Evolutionary conservation across 1,140 invertebrate species (phyloP), one percentile per base, ranked within the genome.

Genomic region (Venturia canescens): DNA sequence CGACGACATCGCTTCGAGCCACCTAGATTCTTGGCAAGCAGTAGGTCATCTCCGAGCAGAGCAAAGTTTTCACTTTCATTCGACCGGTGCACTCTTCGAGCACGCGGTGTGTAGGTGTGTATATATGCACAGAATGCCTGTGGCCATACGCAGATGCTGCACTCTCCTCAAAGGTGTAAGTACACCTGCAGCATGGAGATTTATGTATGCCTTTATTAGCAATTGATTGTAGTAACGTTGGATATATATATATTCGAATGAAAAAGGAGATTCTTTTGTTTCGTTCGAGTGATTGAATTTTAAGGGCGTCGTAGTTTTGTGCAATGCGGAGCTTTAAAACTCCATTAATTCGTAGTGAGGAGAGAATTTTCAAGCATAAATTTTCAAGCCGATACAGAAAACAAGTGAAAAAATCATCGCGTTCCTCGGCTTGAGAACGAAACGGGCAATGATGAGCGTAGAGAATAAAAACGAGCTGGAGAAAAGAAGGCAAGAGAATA

Each of bases 41-140:
- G 90, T 90, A 90, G 90, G 91, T 91, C 91, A 91, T 90, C 83
- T 81, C 84, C 85, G 84, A 86, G 84, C 83, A 85, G 83, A 88
- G 83, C 87, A 83, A 86, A 88, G 87, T 92, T 92, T 91, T 91
- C 91, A 92, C 91, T 92, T 91, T 92, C 90, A 92, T 91, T 86
- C 83, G 84, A 78, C 86, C 82, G 4, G 63, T 6, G 75, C 21
- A 76, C 72, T 60, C 72, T 15, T 16, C 72, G 44, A 63, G 15
- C 23, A 27, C 27, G 27, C 53, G n/a, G 23, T 27, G n/a, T 21
- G n/a, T 31, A 69, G 2, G 31, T 18, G 29, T 31, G 13, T 29
- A 31, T 31, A 69, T 31, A 16, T 21, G 31, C 26, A 16, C 29
- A 15, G 66, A 69, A 69, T 31, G 66, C 13, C 7, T 63, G 23